Evolutionary conservation across 1,140 invertebrate genomes (phyloP).

Genomic region (Andricus grossulariae): DNA sequence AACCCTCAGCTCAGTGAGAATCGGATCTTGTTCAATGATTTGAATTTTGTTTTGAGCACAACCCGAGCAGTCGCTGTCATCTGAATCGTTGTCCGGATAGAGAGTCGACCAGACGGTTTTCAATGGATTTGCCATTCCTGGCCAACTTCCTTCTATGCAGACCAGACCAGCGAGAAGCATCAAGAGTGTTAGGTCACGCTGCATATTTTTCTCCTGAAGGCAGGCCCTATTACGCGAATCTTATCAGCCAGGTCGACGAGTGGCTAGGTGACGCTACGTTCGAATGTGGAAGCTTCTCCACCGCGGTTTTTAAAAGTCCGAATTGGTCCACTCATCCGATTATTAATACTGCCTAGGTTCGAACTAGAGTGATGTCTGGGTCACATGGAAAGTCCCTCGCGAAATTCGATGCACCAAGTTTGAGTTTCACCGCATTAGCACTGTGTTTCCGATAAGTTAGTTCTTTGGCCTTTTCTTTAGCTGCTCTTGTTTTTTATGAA

Average conservation of each 20-base stretch:
- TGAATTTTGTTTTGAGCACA: constrained; percentile 65
- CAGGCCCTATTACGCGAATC: neutral
- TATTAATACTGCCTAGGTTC: neutral
- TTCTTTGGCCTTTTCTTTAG: constrained; percentile 36
- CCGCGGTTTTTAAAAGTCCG: neutral
- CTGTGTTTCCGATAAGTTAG: constrained; percentile 39
- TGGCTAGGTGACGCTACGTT: constrained; percentile 4
- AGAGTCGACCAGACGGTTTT: constrained; percentile 62
- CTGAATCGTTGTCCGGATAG: constrained; percentile 51
- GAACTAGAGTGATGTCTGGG: constrained; percentile 1
- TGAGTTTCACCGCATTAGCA: constrained; percentile 42
- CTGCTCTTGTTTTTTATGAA: constrained; percentile 22
- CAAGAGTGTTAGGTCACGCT: constrained; percentile 48
- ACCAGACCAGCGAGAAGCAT: constrained; percentile 40
- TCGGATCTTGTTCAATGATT: constrained; percentile 59
- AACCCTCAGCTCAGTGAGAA: constrained; percentile 79
- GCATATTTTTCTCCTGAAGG: constrained; percentile 22
- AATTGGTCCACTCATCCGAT: neutral
- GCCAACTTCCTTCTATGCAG: constrained; percentile 47
- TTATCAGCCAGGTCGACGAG: neutral
- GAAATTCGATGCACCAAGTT: constrained; percentile 31
- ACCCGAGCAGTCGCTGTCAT: constrained; percentile 54
- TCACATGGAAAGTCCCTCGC: neutral
- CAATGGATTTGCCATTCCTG: constrained; percentile 60
- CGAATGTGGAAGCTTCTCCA: constrained; percentile 8